Evolutionary conservation across 2,113 vertebrate genomes (phyloP).

Genomic region (Collichthys lucidus): DNA sequence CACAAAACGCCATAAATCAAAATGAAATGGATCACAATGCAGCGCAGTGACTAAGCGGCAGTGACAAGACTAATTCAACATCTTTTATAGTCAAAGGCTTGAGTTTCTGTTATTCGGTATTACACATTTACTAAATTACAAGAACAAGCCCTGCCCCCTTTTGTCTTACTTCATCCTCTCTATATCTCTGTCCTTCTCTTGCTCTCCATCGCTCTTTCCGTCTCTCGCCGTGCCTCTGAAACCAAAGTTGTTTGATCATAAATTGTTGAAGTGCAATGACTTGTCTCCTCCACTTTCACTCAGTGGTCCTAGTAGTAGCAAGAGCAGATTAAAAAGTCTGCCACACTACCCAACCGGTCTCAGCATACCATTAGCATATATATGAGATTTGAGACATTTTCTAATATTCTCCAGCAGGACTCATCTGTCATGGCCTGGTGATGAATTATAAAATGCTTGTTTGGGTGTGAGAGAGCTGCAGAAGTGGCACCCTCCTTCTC

Average conservation of each 20-base stretch:
- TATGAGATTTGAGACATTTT: conserved; percentile 99
- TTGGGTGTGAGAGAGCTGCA: conserved; percentile 85
- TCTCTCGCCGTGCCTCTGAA: conserved; percentile 85
- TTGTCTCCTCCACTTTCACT: conserved; percentile 96
- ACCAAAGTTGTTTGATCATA: conserved; percentile 96
- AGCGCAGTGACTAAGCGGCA: conserved; percentile 64
- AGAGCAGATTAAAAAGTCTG: conserved; percentile 98
- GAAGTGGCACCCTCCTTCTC: conserved; percentile 77
- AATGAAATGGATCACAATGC: conserved; percentile 86
- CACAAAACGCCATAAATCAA: conserved; percentile 88
- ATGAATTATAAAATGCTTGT: conserved; percentile 99
- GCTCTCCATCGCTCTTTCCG: conserved; percentile 75
- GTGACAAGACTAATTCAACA: conserved; percentile 89
- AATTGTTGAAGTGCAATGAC: conserved; percentile 94
- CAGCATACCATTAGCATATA: conserved; percentile 99
- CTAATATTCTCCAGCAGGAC: conserved; percentile 99
- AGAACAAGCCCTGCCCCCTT: conserved; percentile 83
- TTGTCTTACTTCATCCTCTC: conserved; percentile 77
- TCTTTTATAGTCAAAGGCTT: conserved; percentile 87
- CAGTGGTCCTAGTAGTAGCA: conserved; percentile 87
- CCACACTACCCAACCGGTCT: conserved; percentile 89
- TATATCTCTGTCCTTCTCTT: conserved; percentile 82
- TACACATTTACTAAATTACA: conserved; percentile 92
- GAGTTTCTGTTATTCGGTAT: conserved; percentile 90
- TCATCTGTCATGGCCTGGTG: conserved; percentile 99